Evolutionary conservation across 2,888 invertebrate genomes (phyloP).

Genomic region (Acanthosepion lycidas): DNA sequence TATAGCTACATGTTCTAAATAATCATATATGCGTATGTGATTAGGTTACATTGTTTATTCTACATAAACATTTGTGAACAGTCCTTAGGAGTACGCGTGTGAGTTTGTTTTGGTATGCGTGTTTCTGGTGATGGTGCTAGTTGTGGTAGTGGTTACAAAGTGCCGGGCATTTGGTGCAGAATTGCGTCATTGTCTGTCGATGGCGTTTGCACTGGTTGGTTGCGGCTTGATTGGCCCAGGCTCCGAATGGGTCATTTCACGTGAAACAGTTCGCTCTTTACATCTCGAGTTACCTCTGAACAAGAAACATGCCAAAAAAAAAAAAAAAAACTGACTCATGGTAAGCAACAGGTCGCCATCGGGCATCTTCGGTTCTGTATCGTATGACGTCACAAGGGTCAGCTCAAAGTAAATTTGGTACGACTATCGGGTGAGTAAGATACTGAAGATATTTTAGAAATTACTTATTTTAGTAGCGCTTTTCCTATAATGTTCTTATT

Average conservation of each 20-base stretch:
- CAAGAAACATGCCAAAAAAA: background rate
- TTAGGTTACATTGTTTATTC: background rate
- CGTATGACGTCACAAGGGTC: conserved; percentile 15
- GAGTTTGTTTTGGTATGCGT: background rate
- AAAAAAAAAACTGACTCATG: background rate
- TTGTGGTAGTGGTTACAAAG: background rate
- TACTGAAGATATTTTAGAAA: too few relatives aligned
- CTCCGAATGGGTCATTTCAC: background rate
- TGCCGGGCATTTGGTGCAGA: background rate
- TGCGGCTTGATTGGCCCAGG: background rate
- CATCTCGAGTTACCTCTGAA: background rate
- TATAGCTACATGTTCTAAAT: background rate
- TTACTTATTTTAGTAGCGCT: too few relatives aligned
- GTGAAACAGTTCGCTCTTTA: background rate
- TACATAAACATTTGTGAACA: background rate
- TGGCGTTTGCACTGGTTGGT: background rate
- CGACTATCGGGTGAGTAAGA: too few relatives aligned
- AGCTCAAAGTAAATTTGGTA: background rate
- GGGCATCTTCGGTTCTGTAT: background rate
- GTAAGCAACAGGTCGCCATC: background rate
- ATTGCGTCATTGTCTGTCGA: conserved; percentile 21
- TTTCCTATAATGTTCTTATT: too few relatives aligned
- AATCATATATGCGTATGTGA: background rate
- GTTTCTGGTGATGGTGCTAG: too few relatives aligned
- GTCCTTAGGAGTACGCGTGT: background rate